Percentiles rank a stretch among this genome's conserved stretches.
Evolutionary conservation across 2,888 invertebrate species (phyloP).

Genomic region (Scaptomyza reducta): DNA sequence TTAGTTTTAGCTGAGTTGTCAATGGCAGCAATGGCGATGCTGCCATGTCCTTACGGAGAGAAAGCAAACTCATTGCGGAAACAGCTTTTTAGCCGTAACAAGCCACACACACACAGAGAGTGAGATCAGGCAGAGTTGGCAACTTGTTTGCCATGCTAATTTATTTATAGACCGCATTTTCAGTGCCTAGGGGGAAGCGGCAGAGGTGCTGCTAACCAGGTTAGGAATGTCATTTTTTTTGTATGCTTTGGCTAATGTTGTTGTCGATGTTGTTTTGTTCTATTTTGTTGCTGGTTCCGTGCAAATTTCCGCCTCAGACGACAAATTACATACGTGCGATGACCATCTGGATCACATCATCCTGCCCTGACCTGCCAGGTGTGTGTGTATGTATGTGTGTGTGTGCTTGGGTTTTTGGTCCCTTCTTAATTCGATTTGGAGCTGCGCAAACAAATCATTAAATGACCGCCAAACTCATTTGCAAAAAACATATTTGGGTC

Average conservation of each 20-base stretch:
- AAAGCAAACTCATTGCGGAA: slow-evolving; percentile 80
- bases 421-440: slow-evolving; percentile 67
- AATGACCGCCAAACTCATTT: slow-evolving; percentile 67
- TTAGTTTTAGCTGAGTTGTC: slow-evolving; percentile 75
- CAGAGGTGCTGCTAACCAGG: slow-evolving; percentile 15
- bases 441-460: slow-evolving; percentile 72
- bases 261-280: slow-evolving; percentile 16
- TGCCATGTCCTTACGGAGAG: slow-evolving; percentile 72
- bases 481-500: slow-evolving; percentile 63
- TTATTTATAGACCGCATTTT: slow-evolving; percentile 77
- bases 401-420: slow-evolving; percentile 4
- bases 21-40: slow-evolving; percentile 60
- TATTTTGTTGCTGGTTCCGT: slow-evolving; percentile 48
- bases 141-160: slow-evolving; percentile 79
- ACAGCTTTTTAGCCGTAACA: slow-evolving; percentile 79
- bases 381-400: too few relatives aligned
- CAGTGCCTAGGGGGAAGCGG: slow-evolving; percentile 18
- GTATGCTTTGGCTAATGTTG: slow-evolving; percentile 13
- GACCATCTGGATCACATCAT: slow-evolving; percentile 42
- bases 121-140: slow-evolving; percentile 45
- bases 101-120: slow-evolving; percentile 44
- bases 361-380: background rate
- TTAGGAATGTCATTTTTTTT: slow-evolving; percentile 19
- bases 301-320: slow-evolving; percentile 77
- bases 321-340: slow-evolving; percentile 73